phyloP scores from a whole-genome alignment of 2,113 vertebrate species.

The Rhinolophus sinicus region DNA sequence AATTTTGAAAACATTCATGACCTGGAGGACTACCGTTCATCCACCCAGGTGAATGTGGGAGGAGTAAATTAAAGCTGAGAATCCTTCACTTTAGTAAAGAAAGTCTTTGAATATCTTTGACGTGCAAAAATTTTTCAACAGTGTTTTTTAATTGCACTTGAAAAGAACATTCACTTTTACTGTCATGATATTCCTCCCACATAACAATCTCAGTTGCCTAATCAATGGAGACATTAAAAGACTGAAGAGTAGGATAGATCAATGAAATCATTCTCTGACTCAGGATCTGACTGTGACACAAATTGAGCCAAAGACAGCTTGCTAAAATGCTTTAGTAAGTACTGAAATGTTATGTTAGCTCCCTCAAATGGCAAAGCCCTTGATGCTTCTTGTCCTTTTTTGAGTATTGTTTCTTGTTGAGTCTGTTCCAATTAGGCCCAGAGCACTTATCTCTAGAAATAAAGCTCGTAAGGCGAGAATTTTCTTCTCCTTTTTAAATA shows the following conservation, averaged over 20 bases:
- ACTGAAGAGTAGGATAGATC: slow-evolving; percentile 40
- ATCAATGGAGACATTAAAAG: slow-evolving; percentile 51
- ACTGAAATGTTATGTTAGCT: neutral
- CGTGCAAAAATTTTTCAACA: slow-evolving; percentile 23
- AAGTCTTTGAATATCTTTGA: slow-evolving; percentile 14
- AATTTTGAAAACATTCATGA: neutral
- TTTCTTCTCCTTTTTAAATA: neutral
- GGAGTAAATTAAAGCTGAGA: neutral
- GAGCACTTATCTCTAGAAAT: neutral
- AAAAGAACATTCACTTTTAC: slow-evolving; percentile 61
- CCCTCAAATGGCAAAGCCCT: neutral
- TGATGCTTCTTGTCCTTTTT: neutral
- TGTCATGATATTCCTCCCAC: slow-evolving; percentile 59
- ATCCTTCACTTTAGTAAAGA: neutral
- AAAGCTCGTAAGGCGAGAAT: neutral
- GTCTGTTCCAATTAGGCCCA: neutral
- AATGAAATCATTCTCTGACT: slow-evolving; percentile 54
- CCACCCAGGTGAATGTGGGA: neutral
- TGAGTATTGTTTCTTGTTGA: neutral
- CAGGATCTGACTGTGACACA: slow-evolving; percentile 29
- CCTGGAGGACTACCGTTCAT: neutral
- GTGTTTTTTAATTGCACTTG: slow-evolving; percentile 61
- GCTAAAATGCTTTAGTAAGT: slow-evolving; percentile 6
- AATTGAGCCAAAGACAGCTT: slow-evolving; percentile 44
- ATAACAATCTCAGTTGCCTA: slow-evolving; percentile 50